A percentile compares a stretch with the other conserved stretches of the same genome.
These are phyloP conservation scores for Carcinoscorpius rotundicauda DNA, from an alignment of 1,140 invertebrate species.

Conservation along the genomic window DNA sequence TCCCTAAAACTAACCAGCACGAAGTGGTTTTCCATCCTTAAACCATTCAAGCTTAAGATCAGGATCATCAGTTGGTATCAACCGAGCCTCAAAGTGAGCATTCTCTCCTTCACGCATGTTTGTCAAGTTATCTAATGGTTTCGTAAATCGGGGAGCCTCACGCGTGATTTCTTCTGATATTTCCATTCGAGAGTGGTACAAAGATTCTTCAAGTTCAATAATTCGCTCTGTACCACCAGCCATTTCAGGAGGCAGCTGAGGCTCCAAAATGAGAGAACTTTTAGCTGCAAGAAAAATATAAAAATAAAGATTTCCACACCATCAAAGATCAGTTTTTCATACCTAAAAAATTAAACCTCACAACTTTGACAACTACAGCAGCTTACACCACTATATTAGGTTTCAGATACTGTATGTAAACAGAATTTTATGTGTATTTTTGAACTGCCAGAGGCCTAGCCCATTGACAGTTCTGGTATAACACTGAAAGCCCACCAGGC, in stretches of 20 bases:
- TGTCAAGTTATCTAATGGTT: slow-evolving; percentile 68
- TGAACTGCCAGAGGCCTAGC: too few relatives aligned
- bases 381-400: too few relatives aligned
- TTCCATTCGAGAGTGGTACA: slow-evolving; percentile 41
- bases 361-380: too few relatives aligned
- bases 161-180: slow-evolving; percentile 53
- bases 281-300: slow-evolving; percentile 44
- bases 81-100: slow-evolving; percentile 94
- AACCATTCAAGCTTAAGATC: slow-evolving; percentile 93
- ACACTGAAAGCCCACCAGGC: too few relatives aligned
- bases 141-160: slow-evolving; percentile 79
- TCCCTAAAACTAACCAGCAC: slow-evolving; percentile 41
- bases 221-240: slow-evolving; percentile 83
- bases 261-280: slow-evolving; percentile 82
- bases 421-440: too few relatives aligned
- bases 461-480: too few relatives aligned
- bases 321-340: too few relatives aligned
- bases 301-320: background rate
- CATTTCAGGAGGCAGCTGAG: slow-evolving; percentile 88
- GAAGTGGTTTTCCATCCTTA: slow-evolving; percentile 76
- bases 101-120: slow-evolving; percentile 78
- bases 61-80: slow-evolving; percentile 87
- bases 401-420: too few relatives aligned
- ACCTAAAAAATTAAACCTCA: too few relatives aligned
- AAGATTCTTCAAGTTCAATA: slow-evolving; percentile 58